These are phyloP conservation scores for Oenanthe oenanthe DNA, from an alignment of 2,113 vertebrate genomes.

Conservation along the genomic window DNA sequence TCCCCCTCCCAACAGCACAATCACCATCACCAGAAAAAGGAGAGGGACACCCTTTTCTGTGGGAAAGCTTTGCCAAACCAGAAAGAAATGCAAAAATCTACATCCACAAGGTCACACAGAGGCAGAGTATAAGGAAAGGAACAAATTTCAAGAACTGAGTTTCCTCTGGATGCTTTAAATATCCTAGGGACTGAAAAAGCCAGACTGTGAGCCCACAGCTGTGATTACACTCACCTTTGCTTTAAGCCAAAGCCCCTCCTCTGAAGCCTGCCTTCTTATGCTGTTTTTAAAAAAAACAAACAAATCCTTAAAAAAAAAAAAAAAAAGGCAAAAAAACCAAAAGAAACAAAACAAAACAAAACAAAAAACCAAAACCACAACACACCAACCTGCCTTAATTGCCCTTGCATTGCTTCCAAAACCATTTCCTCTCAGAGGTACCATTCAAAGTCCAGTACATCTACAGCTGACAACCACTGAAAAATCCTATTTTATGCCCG, in stretches of 20 bases:
- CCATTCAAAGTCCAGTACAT: background rate
- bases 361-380: background rate
- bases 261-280: background rate
- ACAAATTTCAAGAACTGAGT: background rate
- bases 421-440: background rate
- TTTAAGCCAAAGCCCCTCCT: background rate
- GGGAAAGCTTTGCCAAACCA: background rate
- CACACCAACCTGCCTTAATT: background rate
- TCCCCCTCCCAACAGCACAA: background rate
- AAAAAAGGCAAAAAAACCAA: background rate
- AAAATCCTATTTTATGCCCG: background rate
- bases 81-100: background rate
- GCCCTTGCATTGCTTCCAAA: background rate
- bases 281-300: background rate
- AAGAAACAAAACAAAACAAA: background rate
- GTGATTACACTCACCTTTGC: background rate
- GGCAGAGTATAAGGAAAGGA: background rate
- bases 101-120: background rate
- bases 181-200: background rate
- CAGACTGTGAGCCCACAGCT: background rate
- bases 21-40: background rate
- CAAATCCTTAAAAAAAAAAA: background rate
- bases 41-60: background rate
- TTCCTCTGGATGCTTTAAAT: background rate
- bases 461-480: background rate